A percentile compares a stretch with the other conserved stretches of the same genome.
Evolutionary conservation across 2,113 vertebrate genomes (phyloP).

Genomic region (human): DNA sequence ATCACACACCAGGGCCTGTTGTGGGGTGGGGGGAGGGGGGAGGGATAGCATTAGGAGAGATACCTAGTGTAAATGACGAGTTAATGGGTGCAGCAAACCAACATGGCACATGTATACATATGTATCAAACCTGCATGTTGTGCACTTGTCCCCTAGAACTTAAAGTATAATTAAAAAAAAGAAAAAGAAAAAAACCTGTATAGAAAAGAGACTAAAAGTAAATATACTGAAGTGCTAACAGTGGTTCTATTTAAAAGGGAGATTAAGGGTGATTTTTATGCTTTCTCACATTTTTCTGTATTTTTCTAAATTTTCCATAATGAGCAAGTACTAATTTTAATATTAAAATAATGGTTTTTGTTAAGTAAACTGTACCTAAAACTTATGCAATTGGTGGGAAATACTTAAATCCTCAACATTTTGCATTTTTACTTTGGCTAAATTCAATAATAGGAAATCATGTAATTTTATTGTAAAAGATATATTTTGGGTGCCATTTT

Average conservation of each 20-base stretch:
- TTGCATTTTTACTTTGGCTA: not conserved
- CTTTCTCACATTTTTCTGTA: not conserved
- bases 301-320: conserved; percentile 3
- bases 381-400: not conserved
- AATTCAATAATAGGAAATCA: conserved; percentile 22
- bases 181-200: not conserved
- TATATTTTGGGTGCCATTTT: not conserved
- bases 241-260: not conserved
- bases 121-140: too few relatives aligned
- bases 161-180: too few relatives aligned
- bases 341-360: not conserved
- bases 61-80: too few relatives aligned
- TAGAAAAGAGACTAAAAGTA: too few relatives aligned
- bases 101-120: too few relatives aligned
- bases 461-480: conserved; percentile 2
- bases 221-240: not conserved
- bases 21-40: too few relatives aligned
- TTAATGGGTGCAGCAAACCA: too few relatives aligned
- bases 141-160: too few relatives aligned
- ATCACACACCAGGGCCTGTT: too few relatives aligned
- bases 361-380: not conserved
- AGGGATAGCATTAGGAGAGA: too few relatives aligned
- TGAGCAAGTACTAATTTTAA: not conserved
- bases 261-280: not conserved
- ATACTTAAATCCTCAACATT: not conserved